A percentile compares a stretch with the other conserved stretches of the same genome.
phyloP scores from a whole-genome alignment of 2,113 vertebrate genomes.

The Hypomesus transpacificus region DNA sequence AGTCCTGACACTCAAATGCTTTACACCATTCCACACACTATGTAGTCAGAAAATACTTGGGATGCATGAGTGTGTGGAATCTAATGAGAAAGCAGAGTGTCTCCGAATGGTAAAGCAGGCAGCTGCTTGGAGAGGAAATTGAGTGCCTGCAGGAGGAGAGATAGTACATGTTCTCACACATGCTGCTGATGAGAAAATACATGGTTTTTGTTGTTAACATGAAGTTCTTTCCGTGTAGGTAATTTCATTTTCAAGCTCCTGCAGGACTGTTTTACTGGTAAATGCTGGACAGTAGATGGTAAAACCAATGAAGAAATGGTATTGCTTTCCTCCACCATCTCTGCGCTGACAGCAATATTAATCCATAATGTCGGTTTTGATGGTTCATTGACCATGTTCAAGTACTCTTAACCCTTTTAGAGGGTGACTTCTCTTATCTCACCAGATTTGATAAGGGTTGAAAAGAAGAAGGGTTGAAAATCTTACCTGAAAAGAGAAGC shows the following conservation, averaged over 20 bases:
- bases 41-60: constrained; percentile 62
- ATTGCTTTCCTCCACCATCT: not conserved
- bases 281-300: constrained; percentile 29
- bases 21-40: constrained; percentile 52
- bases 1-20: constrained; percentile 52
- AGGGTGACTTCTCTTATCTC: too few species aligned
- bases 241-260: constrained; percentile 42
- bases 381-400: too few species aligned
- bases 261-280: constrained; percentile 38
- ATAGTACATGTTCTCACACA: constrained; percentile 48
- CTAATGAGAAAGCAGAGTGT: constrained; percentile 57
- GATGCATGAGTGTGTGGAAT: constrained; percentile 50
- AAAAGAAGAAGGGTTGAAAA: too few species aligned
- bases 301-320: constrained; percentile 24
- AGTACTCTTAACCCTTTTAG: too few species aligned
- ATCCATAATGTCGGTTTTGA: too few species aligned
- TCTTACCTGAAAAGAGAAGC: too few species aligned
- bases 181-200: constrained; percentile 39
- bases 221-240: constrained; percentile 34
- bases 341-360: not conserved
- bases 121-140: constrained; percentile 50
- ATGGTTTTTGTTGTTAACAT: constrained; percentile 54
- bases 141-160: constrained; percentile 52
- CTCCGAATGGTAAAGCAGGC: constrained; percentile 30
- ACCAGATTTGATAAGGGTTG: too few species aligned